A percentile compares a stretch with the other conserved stretches of the same genome.
Conservation (phyloP, 2,888 invertebrate genomes). For the Phrixothrix hirtus region DNA sequence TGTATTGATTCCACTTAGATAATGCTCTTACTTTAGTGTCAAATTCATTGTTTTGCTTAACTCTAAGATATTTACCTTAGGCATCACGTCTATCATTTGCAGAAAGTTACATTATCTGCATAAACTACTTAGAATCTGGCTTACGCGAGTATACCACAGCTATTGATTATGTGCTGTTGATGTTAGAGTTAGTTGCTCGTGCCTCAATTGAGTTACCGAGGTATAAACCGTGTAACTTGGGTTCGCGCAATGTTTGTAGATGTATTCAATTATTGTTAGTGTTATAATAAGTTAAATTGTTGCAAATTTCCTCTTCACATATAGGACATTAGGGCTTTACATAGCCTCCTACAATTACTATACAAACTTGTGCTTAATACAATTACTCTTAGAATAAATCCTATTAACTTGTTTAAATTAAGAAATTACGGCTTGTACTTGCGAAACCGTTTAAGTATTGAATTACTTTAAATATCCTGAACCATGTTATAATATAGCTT, state of each 20-base stretch:
- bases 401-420: no score
- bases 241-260: constrained; percentile 14
- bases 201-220: constrained; percentile 23
- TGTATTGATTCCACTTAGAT: no score
- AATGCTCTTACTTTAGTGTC: no score
- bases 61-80: constrained; percentile 20
- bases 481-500: no score
- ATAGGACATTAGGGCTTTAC: not conserved
- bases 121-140: constrained; percentile 27
- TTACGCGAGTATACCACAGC: constrained; percentile 21
- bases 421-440: no score
- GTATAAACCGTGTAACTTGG: constrained; percentile 18
- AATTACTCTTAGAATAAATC: no score
- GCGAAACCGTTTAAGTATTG: no score
- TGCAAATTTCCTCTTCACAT: constrained; percentile 4
- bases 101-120: constrained; percentile 27
- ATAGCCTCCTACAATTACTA: no score
- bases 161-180: constrained; percentile 28
- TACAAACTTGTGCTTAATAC: no score
- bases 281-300: constrained; percentile 14
- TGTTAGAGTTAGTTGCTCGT: constrained; percentile 26
- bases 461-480: no score
- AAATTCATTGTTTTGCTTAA: constrained; percentile 13
- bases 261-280: constrained; percentile 15
- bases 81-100: constrained; percentile 23